These are phyloP conservation scores for Cranoglanis bouderius DNA, from an alignment of 2,113 vertebrate species.

Conservation along the genomic window DNA sequence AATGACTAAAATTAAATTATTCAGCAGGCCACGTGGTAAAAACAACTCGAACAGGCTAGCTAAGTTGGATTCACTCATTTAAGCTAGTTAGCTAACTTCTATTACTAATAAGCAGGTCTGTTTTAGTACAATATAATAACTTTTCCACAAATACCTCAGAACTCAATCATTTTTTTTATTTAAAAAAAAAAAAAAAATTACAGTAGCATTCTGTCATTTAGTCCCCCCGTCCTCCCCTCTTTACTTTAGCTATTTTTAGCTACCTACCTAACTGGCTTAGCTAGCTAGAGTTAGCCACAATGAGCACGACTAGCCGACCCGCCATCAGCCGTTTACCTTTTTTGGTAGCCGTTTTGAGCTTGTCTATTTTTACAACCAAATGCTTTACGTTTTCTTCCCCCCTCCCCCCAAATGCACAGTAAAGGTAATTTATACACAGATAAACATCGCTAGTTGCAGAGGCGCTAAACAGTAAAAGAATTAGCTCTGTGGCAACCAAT, in stretches of 20 bases:
- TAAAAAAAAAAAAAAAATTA: not conserved
- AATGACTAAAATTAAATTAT: not conserved
- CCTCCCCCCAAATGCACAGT: not conserved
- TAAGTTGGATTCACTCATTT: not conserved
- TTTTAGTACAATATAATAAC: not conserved
- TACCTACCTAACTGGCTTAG: not conserved
- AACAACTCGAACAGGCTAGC: not conserved
- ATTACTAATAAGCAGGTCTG: not conserved
- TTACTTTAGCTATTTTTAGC: not conserved
- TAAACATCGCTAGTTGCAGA: not conserved
- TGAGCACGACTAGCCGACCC: not conserved
- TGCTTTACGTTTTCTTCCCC: not conserved
- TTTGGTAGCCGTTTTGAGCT: constrained; percentile 9
- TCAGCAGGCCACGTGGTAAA: not conserved
- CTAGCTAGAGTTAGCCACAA: not conserved
- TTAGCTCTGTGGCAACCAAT: not conserved
- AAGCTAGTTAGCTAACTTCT: not conserved
- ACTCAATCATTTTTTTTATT: not conserved
- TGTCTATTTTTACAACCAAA: not conserved
- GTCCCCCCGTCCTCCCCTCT: not conserved
- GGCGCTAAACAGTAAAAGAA: not conserved
- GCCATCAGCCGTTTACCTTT: constrained; percentile 3
- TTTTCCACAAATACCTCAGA: not conserved
- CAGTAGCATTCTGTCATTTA: not conserved
- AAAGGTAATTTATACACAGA: not conserved